phyloP scores from a whole-genome alignment of 1,140 invertebrate species.

The Cyrtorhinus lividipennis region DNA sequence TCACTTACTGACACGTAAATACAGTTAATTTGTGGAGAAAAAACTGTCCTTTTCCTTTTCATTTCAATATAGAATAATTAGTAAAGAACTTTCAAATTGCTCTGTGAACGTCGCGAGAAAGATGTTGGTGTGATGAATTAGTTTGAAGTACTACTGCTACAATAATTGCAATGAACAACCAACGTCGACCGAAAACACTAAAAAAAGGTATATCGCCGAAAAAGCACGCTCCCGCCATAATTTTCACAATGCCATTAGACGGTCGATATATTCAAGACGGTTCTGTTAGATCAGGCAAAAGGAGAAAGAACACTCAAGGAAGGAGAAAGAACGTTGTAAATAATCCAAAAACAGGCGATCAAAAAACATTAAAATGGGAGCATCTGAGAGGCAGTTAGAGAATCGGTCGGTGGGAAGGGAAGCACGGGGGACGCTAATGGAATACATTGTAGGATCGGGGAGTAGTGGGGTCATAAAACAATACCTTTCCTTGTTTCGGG shows the following conservation, averaged over 20 bases:
- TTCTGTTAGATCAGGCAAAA: not conserved
- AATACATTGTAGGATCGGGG: slow-evolving; percentile 11
- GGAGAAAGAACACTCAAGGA: not conserved
- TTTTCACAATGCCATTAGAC: not conserved
- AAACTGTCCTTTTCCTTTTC: too few relatives aligned
- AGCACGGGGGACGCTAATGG: slow-evolving; percentile 9
- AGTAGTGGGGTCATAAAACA: slow-evolving; percentile 16
- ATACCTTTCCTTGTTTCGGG: slow-evolving; percentile 15
- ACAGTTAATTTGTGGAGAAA: too few relatives aligned
- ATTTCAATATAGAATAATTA: too few relatives aligned
- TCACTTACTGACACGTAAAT: too few relatives aligned
- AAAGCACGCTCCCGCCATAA: not conserved
- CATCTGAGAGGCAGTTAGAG: slow-evolving; percentile 11
- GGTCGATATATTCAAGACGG: not conserved
- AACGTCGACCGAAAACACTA: too few relatives aligned
- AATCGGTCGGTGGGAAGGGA: not conserved
- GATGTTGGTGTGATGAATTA: too few relatives aligned
- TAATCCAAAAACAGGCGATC: slow-evolving; percentile 12
- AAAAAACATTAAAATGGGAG: slow-evolving; percentile 17
- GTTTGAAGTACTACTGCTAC: too few relatives aligned
- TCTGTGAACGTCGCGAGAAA: too few relatives aligned
- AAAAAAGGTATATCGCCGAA: too few relatives aligned
- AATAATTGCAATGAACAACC: too few relatives aligned
- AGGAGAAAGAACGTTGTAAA: slow-evolving; percentile 11
- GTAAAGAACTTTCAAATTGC: too few relatives aligned